phyloP scores from a whole-genome alignment of 2,888 invertebrate species.

The Eretmocerus hayati region DNA sequence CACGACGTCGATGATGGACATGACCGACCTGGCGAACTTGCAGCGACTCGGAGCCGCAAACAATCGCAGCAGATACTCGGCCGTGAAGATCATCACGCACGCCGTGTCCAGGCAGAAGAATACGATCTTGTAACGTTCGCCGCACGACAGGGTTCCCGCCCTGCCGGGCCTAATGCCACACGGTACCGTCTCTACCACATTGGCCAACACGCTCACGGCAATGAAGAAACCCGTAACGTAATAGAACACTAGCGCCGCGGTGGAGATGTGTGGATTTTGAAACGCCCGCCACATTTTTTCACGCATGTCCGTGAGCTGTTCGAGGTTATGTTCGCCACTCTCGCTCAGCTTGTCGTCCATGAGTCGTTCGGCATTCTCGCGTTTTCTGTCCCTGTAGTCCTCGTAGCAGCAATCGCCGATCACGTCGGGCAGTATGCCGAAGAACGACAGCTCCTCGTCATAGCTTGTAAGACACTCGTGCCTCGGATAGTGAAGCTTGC shows the following conservation, averaged over 20 bases:
- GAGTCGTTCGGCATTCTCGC: conserved; percentile 96
- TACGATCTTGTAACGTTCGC: conserved; percentile 94
- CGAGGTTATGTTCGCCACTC: conserved; percentile 83
- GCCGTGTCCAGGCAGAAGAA: conserved; percentile 99
- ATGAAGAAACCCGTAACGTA: conserved; percentile 99
- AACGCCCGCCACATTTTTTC: conserved; percentile 99
- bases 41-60: conserved; percentile 98
- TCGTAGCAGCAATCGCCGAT: conserved; percentile 99
- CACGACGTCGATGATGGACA: conserved; percentile 99
- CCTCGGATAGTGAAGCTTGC: conserved; percentile 98
- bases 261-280: conserved; percentile 98
- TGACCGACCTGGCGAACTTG: conserved; percentile 95
- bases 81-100: conserved; percentile 99
- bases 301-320: conserved; percentile 78
- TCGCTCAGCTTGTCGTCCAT: conserved; percentile 96
- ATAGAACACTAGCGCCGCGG: conserved; percentile 98
- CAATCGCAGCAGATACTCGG: conserved; percentile 89
- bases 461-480: conserved; percentile 98
- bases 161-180: conserved; percentile 83
- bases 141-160: conserved; percentile 86
- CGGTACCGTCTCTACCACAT: conserved; percentile 96
- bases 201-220: conserved; percentile 98
- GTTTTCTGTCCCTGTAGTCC: conserved; percentile 96
- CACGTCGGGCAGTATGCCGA: conserved; percentile 94
- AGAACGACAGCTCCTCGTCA: conserved; percentile 98